Conservation (phyloP, 2,113 vertebrate species). For the Drymodes brunneopygia region DNA sequence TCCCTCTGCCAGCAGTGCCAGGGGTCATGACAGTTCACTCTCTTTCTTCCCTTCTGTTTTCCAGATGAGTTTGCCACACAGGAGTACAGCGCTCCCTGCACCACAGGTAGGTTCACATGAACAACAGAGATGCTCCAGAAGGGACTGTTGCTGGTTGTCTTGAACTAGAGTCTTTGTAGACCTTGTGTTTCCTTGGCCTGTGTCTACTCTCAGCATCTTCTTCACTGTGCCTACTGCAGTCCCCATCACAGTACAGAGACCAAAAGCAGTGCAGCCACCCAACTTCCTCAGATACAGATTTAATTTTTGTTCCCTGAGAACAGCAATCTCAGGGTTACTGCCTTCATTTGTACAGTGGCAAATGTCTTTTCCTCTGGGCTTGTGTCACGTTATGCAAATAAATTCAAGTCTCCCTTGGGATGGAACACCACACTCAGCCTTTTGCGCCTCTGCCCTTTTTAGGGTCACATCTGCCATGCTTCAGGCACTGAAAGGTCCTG, state of each 20-base stretch:
- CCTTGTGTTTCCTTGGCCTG: neutral
- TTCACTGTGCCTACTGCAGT: no score
- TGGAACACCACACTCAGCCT: neutral
- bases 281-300: neutral
- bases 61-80: conserved; percentile 60
- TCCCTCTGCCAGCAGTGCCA: neutral
- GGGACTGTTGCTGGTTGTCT: neutral
- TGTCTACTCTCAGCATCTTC: neutral
- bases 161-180: neutral
- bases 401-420: neutral
- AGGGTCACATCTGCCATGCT: neutral
- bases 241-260: neutral
- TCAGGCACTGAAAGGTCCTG: neutral
- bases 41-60: neutral
- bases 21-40: neutral
- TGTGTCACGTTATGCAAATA: neutral
- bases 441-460: neutral
- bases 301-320: neutral
- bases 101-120: neutral
- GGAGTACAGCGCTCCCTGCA: conserved; percentile 62
- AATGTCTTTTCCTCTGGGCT: neutral
- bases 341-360: neutral
- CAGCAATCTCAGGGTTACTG: neutral
- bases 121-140: neutral
- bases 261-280: neutral